Evolutionary conservation across 2,797 vertebrate genomes (phyloP).

Genomic region (Sebastes itinus): DNA sequence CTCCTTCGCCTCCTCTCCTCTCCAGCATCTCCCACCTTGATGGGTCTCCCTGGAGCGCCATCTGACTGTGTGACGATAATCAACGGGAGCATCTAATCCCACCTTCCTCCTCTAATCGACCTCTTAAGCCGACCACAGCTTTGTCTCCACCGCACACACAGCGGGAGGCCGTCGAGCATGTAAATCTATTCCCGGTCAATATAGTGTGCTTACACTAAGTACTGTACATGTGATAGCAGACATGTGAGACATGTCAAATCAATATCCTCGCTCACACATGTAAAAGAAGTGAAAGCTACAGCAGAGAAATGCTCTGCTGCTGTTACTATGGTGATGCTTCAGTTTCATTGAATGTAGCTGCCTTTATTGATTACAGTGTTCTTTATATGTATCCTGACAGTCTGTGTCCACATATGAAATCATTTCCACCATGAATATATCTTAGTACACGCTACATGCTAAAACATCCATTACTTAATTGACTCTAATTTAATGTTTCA

Average conservation of each 20-base stretch:
- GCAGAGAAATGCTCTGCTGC: background rate
- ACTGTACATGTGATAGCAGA: background rate
- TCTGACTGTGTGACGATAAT: conserved; percentile 19
- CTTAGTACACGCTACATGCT: background rate
- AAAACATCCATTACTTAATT: background rate
- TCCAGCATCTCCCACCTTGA: conserved; percentile 11
- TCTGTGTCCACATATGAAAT: background rate
- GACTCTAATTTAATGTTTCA: background rate
- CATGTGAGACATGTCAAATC: background rate
- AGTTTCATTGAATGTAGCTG: background rate
- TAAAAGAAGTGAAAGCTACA: background rate
- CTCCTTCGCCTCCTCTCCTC: background rate
- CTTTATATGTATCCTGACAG: background rate
- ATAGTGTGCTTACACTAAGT: background rate
- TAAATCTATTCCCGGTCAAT: conserved; percentile 10
- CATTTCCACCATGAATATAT: background rate
- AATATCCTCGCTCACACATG: background rate
- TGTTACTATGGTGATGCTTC: conserved; percentile 5
- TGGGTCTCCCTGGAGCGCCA: conserved; percentile 17
- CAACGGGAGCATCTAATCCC: conserved; percentile 36
- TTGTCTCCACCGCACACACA: conserved; percentile 7
- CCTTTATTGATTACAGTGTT: background rate
- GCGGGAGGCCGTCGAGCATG: background rate
- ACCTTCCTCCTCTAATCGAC: conserved; percentile 34
- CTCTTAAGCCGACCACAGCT: conserved; percentile 9